A percentile compares a stretch with the other conserved stretches of the same genome.
phyloP scores from a whole-genome alignment of 2,888 invertebrate species.

The Leptogaster cylindrica region DNA sequence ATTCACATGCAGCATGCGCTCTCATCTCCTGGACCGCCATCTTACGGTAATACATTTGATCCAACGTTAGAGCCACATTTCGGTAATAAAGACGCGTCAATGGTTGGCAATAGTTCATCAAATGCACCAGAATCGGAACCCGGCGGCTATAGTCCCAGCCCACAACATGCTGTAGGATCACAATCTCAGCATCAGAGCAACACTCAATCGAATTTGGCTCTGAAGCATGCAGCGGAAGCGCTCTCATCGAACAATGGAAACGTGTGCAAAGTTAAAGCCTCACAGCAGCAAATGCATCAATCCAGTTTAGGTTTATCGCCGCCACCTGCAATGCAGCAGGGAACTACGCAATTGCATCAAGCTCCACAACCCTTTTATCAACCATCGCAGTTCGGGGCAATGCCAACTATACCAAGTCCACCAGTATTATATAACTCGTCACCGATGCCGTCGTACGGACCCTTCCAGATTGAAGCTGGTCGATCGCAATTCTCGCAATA shows the following conservation, averaged over 20 bases:
- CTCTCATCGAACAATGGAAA: slow-evolving; percentile 68
- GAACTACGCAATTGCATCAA: slow-evolving; percentile 61
- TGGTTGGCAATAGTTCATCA: slow-evolving; percentile 26
- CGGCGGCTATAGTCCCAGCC: slow-evolving; percentile 65
- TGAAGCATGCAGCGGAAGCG: slow-evolving; percentile 60
- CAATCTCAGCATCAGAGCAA: slow-evolving; percentile 62
- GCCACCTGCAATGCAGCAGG: slow-evolving; percentile 67
- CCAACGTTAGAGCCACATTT: slow-evolving; percentile 63
- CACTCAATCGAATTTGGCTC: slow-evolving; percentile 58
- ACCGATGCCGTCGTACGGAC: slow-evolving; percentile 76
- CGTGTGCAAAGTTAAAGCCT: slow-evolving; percentile 84
- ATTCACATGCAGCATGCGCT: slow-evolving; percentile 61
- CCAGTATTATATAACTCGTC: slow-evolving; percentile 82
- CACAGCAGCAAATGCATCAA: slow-evolving; percentile 72
- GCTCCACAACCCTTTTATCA: slow-evolving; percentile 69
- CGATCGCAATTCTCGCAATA: slow-evolving; percentile 82
- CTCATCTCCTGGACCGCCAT: slow-evolving; percentile 57
- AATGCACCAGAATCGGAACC: slow-evolving; percentile 59
- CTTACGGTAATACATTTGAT: slow-evolving; percentile 61
- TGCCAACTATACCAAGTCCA: slow-evolving; percentile 87
- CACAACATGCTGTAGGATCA: slow-evolving; percentile 54
- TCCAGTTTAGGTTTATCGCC: slow-evolving; percentile 65
- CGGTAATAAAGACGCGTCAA: slow-evolving; percentile 46
- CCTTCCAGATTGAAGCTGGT: slow-evolving; percentile 78
- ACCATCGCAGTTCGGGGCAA: slow-evolving; percentile 76